A percentile compares a stretch with the other conserved stretches of the same genome.
phyloP scores from a whole-genome alignment of 2,888 invertebrate genomes.

The Zygogramma bicolorata region DNA sequence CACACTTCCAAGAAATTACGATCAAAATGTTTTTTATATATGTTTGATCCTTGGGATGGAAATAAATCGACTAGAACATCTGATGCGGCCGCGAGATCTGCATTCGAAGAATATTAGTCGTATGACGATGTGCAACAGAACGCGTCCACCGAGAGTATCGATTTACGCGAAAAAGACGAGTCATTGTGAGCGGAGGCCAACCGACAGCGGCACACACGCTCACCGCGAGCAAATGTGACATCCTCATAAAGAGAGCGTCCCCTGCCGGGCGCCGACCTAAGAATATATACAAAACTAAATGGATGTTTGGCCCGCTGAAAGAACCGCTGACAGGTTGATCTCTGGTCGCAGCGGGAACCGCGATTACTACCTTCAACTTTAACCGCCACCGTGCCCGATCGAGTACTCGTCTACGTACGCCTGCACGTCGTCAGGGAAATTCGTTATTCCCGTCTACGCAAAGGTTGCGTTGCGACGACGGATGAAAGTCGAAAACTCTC shows the following conservation, averaged over 20 bases:
- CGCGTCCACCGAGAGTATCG: not conserved
- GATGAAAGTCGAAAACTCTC: too few relatives aligned
- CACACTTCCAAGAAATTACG: too few relatives aligned
- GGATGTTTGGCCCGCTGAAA: slow-evolving; percentile 58
- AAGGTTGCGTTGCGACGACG: not conserved
- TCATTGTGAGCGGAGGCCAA: not conserved
- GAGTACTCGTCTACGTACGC: slow-evolving; percentile 26
- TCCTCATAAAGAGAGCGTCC: slow-evolving; percentile 52
- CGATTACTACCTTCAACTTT: slow-evolving; percentile 55
- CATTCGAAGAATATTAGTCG: not conserved
- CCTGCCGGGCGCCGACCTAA: slow-evolving; percentile 55
- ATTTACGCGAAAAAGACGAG: slow-evolving; percentile 1
- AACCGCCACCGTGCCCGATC: slow-evolving; percentile 41
- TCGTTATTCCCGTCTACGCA: slow-evolving; percentile 14
- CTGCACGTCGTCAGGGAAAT: slow-evolving; percentile 14
- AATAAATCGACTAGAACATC: too few relatives aligned
- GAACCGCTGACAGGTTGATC: slow-evolving; percentile 60
- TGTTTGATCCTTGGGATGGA: too few relatives aligned
- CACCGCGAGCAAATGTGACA: slow-evolving; percentile 41
- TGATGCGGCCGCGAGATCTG: too few relatives aligned
- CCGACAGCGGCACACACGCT: slow-evolving; percentile 1
- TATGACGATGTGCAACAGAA: not conserved
- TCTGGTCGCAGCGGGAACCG: slow-evolving; percentile 57
- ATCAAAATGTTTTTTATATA: too few relatives aligned
- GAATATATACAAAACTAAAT: slow-evolving; percentile 60